phyloP scores from a whole-genome alignment of 1,140 invertebrate genomes.

The Monochamus saltuarius region DNA sequence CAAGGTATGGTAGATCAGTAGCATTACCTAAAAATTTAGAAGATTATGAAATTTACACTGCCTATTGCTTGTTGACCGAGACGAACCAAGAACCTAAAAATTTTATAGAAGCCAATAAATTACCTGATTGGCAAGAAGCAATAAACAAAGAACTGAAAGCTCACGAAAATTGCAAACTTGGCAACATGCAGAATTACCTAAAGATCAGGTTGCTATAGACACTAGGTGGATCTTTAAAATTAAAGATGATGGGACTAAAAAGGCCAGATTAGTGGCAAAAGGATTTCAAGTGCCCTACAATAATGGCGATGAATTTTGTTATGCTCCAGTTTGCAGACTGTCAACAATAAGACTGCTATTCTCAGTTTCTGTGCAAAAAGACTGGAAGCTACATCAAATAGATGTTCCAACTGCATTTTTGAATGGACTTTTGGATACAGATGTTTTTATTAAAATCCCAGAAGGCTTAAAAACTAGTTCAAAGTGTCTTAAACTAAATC shows the following conservation, averaged over 20 bases:
- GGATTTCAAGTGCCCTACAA: slow-evolving; percentile 27
- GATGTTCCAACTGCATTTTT: slow-evolving; percentile 20
- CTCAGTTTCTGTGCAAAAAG: slow-evolving; percentile 7
- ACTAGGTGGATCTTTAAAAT: slow-evolving; percentile 36
- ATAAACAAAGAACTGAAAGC: slow-evolving; percentile 10
- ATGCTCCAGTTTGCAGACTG: slow-evolving; percentile 20
- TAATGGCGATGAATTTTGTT: slow-evolving; percentile 1
- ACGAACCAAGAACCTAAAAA: slow-evolving; percentile 1
- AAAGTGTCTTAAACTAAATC: slow-evolving; percentile 20
- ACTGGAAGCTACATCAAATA: slow-evolving; percentile 9
- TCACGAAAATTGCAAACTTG: slow-evolving; percentile 22
- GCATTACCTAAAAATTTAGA: background rate
- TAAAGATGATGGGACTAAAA: slow-evolving; percentile 36
- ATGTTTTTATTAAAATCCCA: slow-evolving; percentile 8
- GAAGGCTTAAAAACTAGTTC: slow-evolving; percentile 9
- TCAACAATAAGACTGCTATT: slow-evolving; percentile 12
- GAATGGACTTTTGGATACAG: slow-evolving; percentile 12
- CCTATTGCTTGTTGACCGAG: slow-evolving; percentile 17
- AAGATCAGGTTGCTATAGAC: slow-evolving; percentile 19
- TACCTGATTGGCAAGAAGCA: slow-evolving; percentile 9
- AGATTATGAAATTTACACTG: slow-evolving; percentile 11
- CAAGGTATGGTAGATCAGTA: background rate
- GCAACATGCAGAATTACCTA: slow-evolving; percentile 6
- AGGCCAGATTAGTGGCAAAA: slow-evolving; percentile 38
- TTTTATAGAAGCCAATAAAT: slow-evolving; percentile 4